Conservation (phyloP, 2,888 invertebrate genomes). For the Eupithecia tripunctaria region DNA sequence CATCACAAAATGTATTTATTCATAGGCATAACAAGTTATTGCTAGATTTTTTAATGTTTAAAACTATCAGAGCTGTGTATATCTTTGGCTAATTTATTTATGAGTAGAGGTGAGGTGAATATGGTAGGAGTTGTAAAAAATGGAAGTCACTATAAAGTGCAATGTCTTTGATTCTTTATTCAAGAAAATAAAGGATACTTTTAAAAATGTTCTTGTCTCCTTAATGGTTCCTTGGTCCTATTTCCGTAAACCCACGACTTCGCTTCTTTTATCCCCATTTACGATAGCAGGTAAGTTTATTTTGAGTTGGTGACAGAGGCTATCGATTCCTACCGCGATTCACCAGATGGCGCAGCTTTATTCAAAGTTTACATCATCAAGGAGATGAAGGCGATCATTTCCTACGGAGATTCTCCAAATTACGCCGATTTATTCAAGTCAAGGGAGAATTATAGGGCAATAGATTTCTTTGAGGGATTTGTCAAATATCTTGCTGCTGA, state of each 20-base stretch:
- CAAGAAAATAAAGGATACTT: constrained; percentile 6
- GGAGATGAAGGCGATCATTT: too few relatives aligned
- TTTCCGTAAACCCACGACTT: not conserved
- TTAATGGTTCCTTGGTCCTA: not conserved
- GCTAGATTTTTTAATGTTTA: constrained; percentile 37
- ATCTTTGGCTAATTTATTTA: constrained; percentile 78
- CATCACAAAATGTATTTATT: constrained; percentile 21
- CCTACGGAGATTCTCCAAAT: too few relatives aligned
- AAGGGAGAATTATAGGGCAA: too few relatives aligned
- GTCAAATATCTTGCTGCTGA: too few relatives aligned
- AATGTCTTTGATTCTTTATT: not conserved
- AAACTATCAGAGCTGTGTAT: constrained; percentile 64
- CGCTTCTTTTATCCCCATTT: not conserved
- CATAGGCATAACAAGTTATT: constrained; percentile 38
- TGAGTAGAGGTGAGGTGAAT: constrained; percentile 65
- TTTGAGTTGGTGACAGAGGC: too few relatives aligned
- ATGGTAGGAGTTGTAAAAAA: constrained; percentile 53
- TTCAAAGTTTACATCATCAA: too few relatives aligned
- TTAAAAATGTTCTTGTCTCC: not conserved
- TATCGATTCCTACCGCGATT: too few relatives aligned
- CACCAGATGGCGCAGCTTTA: too few relatives aligned
- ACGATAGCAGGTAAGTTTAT: too few relatives aligned
- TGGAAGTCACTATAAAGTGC: not conserved
- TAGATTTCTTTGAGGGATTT: too few relatives aligned
- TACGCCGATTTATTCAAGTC: too few relatives aligned